Evolutionary conservation across 2,113 vertebrate genomes (phyloP).

Genomic region (Regulus satrapa): DNA sequence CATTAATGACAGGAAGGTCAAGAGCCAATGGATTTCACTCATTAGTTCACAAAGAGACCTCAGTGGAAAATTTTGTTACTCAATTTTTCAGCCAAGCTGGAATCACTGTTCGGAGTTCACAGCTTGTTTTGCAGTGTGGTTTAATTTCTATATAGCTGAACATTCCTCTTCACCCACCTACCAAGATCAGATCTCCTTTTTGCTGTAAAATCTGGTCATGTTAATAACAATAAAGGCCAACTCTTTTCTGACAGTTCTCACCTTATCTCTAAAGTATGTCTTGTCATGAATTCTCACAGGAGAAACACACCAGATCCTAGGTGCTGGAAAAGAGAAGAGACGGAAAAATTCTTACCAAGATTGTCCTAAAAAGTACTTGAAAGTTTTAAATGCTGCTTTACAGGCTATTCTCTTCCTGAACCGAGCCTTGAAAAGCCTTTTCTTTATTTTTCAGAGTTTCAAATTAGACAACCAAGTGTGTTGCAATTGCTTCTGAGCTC

Average conservation of each 20-base stretch:
- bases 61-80: not conserved
- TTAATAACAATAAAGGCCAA: not conserved
- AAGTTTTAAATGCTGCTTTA: conserved; percentile 31
- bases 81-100: not conserved
- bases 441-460: not conserved
- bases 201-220: not conserved
- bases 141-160: not conserved
- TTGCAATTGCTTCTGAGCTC: conserved; percentile 48
- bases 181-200: not conserved
- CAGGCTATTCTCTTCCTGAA: not conserved
- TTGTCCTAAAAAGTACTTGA: not conserved
- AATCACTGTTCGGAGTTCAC: not conserved
- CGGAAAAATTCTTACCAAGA: not conserved
- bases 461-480: conserved; percentile 40
- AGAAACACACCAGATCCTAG: not conserved
- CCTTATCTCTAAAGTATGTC: not conserved
- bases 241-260: not conserved
- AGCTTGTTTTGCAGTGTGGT: not conserved
- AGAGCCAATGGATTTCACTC: not conserved
- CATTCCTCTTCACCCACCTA: not conserved
- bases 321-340: not conserved
- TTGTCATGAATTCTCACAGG: not conserved
- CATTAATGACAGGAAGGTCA: not conserved
- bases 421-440: not conserved
- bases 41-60: not conserved